A percentile compares a stretch with the other conserved stretches of the same genome.
Evolutionary conservation across 2,888 invertebrate species (phyloP).

Genomic region (Drosophila nr. medialis): DNA sequence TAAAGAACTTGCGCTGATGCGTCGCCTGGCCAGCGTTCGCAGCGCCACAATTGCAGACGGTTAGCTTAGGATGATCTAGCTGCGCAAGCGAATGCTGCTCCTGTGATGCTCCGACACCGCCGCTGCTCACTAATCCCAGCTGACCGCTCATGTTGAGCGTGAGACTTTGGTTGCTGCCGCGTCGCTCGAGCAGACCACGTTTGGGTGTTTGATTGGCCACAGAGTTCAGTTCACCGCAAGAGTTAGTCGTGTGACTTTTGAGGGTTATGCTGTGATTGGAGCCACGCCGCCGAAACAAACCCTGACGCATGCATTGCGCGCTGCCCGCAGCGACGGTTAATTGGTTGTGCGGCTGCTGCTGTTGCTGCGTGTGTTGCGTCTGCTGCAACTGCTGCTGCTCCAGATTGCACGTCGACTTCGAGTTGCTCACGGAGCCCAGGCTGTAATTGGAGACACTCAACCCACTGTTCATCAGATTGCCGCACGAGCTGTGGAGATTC

Average conservation of each 20-base stretch:
- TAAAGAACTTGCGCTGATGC: slow-evolving; percentile 84
- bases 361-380: slow-evolving; percentile 15
- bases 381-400: slow-evolving; percentile 52
- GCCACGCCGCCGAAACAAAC: slow-evolving; percentile 80
- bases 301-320: slow-evolving; percentile 63
- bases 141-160: slow-evolving; percentile 88
- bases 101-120: slow-evolving; percentile 25
- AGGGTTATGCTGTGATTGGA: slow-evolving; percentile 87
- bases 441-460: slow-evolving; percentile 86
- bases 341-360: slow-evolving; percentile 35
- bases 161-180: slow-evolving; percentile 95
- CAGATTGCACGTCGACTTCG: slow-evolving; percentile 81
- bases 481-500: slow-evolving; percentile 86
- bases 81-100: slow-evolving; percentile 38
- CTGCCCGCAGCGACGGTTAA: slow-evolving; percentile 58
- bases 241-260: slow-evolving; percentile 84
- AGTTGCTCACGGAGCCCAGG: slow-evolving; percentile 85
- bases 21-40: slow-evolving; percentile 57
- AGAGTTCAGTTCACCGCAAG: slow-evolving; percentile 85
- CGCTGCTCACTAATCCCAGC: slow-evolving; percentile 5
- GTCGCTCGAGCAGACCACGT: slow-evolving; percentile 91
- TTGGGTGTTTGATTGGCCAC: slow-evolving; percentile 86
- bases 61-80: slow-evolving; percentile 64
- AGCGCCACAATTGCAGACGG: slow-evolving; percentile 68
- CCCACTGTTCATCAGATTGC: slow-evolving; percentile 83